Evolutionary conservation across 2,113 vertebrate genomes (phyloP).

Genomic region (Gopherus evgoodei): DNA sequence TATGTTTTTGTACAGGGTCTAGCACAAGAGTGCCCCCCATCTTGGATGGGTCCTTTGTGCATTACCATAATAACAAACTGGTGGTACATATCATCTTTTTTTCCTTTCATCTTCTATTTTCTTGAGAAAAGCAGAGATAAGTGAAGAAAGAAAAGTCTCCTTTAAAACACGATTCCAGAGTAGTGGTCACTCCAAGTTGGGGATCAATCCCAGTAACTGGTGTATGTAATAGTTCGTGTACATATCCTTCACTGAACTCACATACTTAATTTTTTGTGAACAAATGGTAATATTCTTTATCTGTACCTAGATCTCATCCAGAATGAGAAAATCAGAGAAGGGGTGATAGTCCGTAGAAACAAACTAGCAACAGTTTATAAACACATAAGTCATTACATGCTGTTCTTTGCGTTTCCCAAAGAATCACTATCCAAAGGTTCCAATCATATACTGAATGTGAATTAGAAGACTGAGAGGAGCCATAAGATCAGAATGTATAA

Average conservation of each 20-base stretch:
- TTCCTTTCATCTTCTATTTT: slow-evolving; percentile 28
- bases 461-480: slow-evolving; percentile 25
- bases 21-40: background rate
- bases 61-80: slow-evolving; percentile 24
- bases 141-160: background rate
- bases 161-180: background rate
- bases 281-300: slow-evolving; percentile 6
- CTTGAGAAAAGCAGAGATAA: slow-evolving; percentile 39
- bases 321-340: slow-evolving; percentile 23
- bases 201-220: slow-evolving; percentile 7
- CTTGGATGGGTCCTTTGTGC: background rate
- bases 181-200: slow-evolving; percentile 32
- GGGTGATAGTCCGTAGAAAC: slow-evolving; percentile 8
- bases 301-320: slow-evolving; percentile 3
- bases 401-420: background rate
- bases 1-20: background rate
- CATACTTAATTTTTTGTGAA: background rate
- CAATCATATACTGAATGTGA: background rate
- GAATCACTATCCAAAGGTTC: slow-evolving; percentile 14
- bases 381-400: background rate
- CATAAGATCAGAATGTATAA: slow-evolving; percentile 20
- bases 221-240: background rate
- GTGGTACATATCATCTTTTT: slow-evolving; percentile 19
- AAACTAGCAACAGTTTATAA: background rate
- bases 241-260: slow-evolving; percentile 2